These are phyloP conservation scores for Coracias cyanogaster DNA, from an alignment of 2,797 vertebrate species.

Conservation along the genomic window DNA sequence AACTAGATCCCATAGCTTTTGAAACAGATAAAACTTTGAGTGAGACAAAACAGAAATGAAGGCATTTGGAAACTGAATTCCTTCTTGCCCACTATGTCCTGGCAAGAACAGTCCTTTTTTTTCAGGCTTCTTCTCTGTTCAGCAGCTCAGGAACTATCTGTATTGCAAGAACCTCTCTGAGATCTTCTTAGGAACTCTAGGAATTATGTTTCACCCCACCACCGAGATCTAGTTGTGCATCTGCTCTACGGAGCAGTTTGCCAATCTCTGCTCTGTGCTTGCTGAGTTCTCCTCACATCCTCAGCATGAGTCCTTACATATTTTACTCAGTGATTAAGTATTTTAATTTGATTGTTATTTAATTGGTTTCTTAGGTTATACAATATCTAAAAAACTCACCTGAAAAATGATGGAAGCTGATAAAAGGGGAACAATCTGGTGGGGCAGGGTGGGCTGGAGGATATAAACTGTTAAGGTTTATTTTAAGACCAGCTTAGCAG, in stretches of 20 bases:
- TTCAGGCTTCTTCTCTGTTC: background rate
- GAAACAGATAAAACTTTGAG: conserved; percentile 24
- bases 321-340: background rate
- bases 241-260: background rate
- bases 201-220: background rate
- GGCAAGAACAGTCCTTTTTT: background rate
- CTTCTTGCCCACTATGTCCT: background rate
- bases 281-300: background rate
- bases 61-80: conserved; percentile 17
- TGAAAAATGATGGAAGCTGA: background rate
- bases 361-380: background rate
- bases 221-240: background rate
- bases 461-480: background rate
- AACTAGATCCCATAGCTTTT: background rate
- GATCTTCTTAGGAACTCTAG: background rate
- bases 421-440: background rate
- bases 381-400: background rate
- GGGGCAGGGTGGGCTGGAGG: background rate
- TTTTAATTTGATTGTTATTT: background rate
- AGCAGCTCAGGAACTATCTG: background rate
- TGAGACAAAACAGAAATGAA: conserved; percentile 22
- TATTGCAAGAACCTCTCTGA: background rate
- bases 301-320: background rate
- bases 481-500: background rate
- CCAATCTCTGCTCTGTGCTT: background rate